These are phyloP conservation scores for Gobio gobio DNA, from an alignment of 2,113 vertebrate genomes.

Conservation along the genomic window DNA sequence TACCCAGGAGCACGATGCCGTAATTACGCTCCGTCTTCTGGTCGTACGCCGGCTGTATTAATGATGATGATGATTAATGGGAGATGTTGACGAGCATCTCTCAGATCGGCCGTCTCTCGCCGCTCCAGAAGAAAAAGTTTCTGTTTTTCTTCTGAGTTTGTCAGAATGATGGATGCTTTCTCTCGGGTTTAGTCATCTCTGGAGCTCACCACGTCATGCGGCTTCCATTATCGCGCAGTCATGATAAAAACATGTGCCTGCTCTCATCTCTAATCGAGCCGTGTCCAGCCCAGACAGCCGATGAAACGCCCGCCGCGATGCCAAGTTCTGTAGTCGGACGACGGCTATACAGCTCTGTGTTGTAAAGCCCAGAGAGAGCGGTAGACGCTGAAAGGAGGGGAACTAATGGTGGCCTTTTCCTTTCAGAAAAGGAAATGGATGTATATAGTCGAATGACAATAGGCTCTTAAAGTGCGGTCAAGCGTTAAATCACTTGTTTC, in stretches of 20 bases:
- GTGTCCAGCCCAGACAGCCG: slow-evolving; percentile 24
- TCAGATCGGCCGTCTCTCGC: background rate
- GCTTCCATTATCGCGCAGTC: slow-evolving; percentile 66
- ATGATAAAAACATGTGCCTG: slow-evolving; percentile 70
- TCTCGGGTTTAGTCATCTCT: slow-evolving; percentile 71
- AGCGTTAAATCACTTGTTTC: slow-evolving; percentile 52
- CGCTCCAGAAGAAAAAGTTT: slow-evolving; percentile 6
- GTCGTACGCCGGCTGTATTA: background rate
- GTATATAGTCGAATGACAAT: slow-evolving; percentile 32
- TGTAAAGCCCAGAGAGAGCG: slow-evolving; percentile 14
- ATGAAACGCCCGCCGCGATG: background rate
- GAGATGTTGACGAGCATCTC: background rate
- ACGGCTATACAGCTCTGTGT: slow-evolving; percentile 8
- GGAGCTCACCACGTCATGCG: slow-evolving; percentile 59
- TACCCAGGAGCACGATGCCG: slow-evolving; percentile 23
- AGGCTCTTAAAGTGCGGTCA: slow-evolving; percentile 48
- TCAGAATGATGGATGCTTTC: slow-evolving; percentile 61
- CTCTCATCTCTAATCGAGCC: slow-evolving; percentile 42
- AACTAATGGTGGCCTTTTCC: slow-evolving; percentile 28
- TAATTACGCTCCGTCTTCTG: slow-evolving; percentile 25
- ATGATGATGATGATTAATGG: slow-evolving; percentile 40
- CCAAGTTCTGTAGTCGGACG: slow-evolving; percentile 33
- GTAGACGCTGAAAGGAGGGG: slow-evolving; percentile 48
- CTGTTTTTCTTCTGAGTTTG: slow-evolving; percentile 59
- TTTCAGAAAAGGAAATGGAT: slow-evolving; percentile 23